A percentile compares a stretch with the other conserved stretches of the same genome.
Evolutionary conservation across 2,888 invertebrate genomes (phyloP).

Genomic region (Poecilus cupreus): DNA sequence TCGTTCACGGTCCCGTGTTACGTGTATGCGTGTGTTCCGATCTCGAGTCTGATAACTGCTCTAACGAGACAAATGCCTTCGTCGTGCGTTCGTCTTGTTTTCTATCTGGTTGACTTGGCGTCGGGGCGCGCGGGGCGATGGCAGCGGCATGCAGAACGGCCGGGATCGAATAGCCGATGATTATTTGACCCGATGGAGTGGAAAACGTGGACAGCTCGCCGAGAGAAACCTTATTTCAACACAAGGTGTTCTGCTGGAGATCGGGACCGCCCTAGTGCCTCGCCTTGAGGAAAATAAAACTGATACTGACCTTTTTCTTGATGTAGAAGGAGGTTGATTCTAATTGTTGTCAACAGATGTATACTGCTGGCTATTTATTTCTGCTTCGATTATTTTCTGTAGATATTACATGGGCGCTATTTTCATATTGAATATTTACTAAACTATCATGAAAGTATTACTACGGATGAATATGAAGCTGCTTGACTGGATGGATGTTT

Average conservation of each 20-base stretch:
- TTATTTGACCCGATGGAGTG: conserved; percentile 53
- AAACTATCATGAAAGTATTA: too few relatives aligned
- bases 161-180: conserved; percentile 57
- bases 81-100: conserved; percentile 41
- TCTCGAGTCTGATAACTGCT: background rate
- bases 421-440: too few relatives aligned
- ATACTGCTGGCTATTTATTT: too few relatives aligned
- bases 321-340: background rate
- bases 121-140: background rate
- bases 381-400: too few relatives aligned
- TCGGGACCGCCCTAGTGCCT: background rate
- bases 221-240: conserved; percentile 57
- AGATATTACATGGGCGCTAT: too few relatives aligned
- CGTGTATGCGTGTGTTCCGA: conserved; percentile 25
- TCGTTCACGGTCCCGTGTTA: conserved; percentile 3
- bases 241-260: conserved; percentile 37
- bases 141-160: conserved; percentile 42
- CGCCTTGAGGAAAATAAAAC: background rate
- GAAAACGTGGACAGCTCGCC: conserved; percentile 53
- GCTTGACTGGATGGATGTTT: too few relatives aligned
- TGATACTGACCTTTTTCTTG: background rate
- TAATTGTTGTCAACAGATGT: background rate
- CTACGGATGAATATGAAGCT: too few relatives aligned
- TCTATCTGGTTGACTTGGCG: conserved; percentile 52
- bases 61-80: conserved; percentile 54